These are phyloP conservation scores for Pitta sordida DNA, from an alignment of 2,113 vertebrate species.

Conservation along the genomic window DNA sequence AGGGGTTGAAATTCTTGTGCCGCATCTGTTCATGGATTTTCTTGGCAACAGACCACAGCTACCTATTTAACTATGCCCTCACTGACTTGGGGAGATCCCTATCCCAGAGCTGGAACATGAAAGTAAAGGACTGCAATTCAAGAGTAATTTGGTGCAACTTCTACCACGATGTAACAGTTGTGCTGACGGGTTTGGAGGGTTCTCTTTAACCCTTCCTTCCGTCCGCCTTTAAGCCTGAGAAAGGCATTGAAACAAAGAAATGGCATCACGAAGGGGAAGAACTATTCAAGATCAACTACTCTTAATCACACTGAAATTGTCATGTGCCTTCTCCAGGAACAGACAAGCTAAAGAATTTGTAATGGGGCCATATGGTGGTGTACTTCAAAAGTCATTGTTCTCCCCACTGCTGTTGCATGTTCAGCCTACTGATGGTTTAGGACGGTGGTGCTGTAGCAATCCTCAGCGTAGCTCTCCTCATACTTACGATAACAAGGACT, in stretches of 20 bases:
- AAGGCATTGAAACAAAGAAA: background rate
- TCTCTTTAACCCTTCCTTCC: too few species aligned
- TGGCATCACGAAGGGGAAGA: background rate
- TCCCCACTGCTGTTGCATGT: background rate
- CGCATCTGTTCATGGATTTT: background rate
- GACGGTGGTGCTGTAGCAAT: background rate
- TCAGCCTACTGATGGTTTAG: background rate
- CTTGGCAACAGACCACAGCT: background rate
- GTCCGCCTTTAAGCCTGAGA: background rate
- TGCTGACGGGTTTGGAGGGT: background rate
- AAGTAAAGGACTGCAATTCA: background rate
- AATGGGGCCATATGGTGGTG: accelerated
- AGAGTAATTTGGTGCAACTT: background rate
- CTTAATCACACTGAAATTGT: background rate
- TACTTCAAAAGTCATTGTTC: background rate
- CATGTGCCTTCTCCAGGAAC: background rate
- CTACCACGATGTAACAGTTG: background rate
- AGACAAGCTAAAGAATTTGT: background rate
- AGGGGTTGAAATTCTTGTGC: background rate
- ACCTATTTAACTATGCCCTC: background rate
- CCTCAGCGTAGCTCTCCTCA: background rate
- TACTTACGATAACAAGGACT: background rate
- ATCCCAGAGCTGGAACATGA: background rate
- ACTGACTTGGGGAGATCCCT: background rate
- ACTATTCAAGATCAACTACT: background rate